Evolutionary conservation across 2,888 invertebrate genomes (phyloP).

Genomic region (Athalia circularis): DNA sequence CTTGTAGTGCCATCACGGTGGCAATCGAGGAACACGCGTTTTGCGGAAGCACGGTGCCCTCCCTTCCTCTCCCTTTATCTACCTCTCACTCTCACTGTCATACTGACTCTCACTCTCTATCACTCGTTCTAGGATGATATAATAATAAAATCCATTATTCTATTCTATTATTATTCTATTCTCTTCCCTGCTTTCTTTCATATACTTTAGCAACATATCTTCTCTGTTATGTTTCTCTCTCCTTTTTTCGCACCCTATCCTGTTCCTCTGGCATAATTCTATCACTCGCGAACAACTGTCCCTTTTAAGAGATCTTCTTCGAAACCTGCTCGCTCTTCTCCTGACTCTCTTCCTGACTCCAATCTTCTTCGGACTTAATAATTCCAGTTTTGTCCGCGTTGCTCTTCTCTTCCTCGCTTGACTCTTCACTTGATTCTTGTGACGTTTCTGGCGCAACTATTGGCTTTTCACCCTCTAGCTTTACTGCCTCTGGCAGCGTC

Average conservation of each 20-base stretch:
- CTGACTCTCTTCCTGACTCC: background rate
- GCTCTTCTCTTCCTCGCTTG: constrained; percentile 59
- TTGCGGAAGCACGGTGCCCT: background rate
- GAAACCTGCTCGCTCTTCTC: constrained; percentile 1
- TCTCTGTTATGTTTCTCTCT: background rate
- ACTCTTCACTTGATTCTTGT: constrained; percentile 62
- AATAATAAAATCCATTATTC: no score
- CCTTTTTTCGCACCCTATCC: constrained; percentile 6
- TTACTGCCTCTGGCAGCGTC: constrained; percentile 37
- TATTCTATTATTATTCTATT: background rate
- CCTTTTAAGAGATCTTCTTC: constrained; percentile 11
- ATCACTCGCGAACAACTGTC: constrained; percentile 41
- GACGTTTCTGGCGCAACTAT: constrained; percentile 45
- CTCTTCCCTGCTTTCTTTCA: constrained; percentile 39
- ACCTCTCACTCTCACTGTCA: constrained; percentile 37
- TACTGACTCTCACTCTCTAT: constrained; percentile 47
- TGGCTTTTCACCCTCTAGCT: constrained; percentile 44
- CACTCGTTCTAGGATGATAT: constrained; percentile 11
- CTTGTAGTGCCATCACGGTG: background rate
- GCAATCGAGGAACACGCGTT: no score
- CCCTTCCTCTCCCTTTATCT: constrained; percentile 15
- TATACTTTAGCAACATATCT: background rate
- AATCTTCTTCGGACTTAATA: background rate
- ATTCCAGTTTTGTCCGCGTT: background rate
- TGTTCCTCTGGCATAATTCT: constrained; percentile 29